phyloP scores from a whole-genome alignment of 37 sponge, comb jelly and placozoan genomes.

The Hexactinellida sp. region DNA sequence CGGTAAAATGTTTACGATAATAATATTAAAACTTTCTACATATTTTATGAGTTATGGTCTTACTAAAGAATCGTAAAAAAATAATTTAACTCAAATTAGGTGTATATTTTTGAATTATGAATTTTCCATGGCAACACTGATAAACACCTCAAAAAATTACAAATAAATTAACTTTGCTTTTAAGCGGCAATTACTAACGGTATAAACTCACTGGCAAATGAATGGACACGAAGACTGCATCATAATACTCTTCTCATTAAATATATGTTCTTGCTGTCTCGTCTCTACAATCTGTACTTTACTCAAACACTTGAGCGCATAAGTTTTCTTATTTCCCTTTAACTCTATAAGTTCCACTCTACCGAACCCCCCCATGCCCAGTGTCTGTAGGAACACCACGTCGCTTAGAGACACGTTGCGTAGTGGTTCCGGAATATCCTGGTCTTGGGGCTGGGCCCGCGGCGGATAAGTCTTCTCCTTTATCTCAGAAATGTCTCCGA shows the following conservation, averaged over 20 bases:
- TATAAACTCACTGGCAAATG: constrained; percentile 65
- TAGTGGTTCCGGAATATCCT: constrained; percentile 8
- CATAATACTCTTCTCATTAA: constrained; percentile 89
- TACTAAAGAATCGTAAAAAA: no score
- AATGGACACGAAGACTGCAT: constrained; percentile 70
- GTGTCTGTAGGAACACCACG: constrained; percentile 56
- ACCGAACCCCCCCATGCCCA: constrained; percentile 98
- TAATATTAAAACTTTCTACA: no score
- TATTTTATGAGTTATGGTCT: no score
- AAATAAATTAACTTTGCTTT: no score
- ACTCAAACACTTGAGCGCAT: constrained; percentile 86
- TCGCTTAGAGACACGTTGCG: constrained; percentile 46
- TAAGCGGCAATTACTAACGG: no score
- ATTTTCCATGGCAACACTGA: no score
- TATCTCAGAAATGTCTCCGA: not conserved
- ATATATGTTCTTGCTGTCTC: constrained; percentile 93
- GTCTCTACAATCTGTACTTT: constrained; percentile 98
- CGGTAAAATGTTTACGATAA: no score
- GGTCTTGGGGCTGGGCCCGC: not conserved
- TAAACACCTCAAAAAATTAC: no score
- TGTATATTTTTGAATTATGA: no score
- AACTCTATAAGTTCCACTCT: constrained; percentile 83
- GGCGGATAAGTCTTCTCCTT: constrained; percentile 9
- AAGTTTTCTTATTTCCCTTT: constrained; percentile 28
- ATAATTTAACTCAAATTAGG: no score